Evolutionary conservation across 2,113 vertebrate species (phyloP), one percentile per base, ranked within the genome.

Genomic region (Pelodiscus sinensis): DNA sequence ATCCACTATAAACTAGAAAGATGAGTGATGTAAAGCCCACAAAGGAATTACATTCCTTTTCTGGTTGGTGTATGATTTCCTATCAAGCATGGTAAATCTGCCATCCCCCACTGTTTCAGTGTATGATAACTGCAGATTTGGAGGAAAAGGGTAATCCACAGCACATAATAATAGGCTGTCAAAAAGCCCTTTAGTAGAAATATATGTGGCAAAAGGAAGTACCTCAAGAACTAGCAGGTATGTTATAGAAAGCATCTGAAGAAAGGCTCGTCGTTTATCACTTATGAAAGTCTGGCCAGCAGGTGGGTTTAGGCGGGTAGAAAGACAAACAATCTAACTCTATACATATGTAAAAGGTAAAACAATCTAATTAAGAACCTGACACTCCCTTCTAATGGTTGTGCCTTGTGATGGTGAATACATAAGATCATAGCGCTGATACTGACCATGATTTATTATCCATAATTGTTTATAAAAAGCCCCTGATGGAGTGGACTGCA

Each of bases 11-110:
- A 93, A 89, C 90, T 94, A 94, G 57, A 73, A 92, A 95, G 91
- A 81, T 82, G 85, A 35, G 62, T 2, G 24, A 88, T 95, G 88
- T 92, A 83, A 92, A 93, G 58, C 87, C 92, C 92, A 78, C 79
- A 88, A 79, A 93, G 90, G 87, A 95, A 85, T 96, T 93, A 83
- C 62, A 89, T 94, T 92, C 90, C 90, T 95, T 97, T 78, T 95
- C 90, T 89, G 87, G 62, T 50, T 93, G 92, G 50, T 89, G 91
- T 92, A 90, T 95, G 91, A 92, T 96, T 91, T 96, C 71, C 80
- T 90, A 84, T 96, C 90, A 90, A 85, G 71, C 85, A 92, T 87
- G 38, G 71, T 89, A 95, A 94, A 96, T 95, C 81, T 93, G 92
- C 84, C 0, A 3, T 88, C 83, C 89, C 94, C 92, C 85, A 80